Percentiles rank a stretch among this genome's conserved stretches.
phyloP scores from a whole-genome alignment of 2,888 invertebrate species.

The Heliconius erato region DNA sequence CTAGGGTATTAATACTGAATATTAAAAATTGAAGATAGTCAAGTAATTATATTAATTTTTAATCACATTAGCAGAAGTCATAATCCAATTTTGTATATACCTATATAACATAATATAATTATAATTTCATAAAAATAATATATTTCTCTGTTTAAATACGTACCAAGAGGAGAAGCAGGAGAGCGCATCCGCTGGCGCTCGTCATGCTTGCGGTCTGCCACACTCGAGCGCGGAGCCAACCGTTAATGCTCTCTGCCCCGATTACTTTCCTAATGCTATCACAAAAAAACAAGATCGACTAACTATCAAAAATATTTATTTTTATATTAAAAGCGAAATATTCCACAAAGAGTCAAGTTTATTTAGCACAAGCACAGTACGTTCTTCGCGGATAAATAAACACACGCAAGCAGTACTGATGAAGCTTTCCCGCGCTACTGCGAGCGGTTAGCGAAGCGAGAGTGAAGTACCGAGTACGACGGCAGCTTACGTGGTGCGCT shows the following conservation, averaged over 20 bases:
- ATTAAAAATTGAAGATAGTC: no score
- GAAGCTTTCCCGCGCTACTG: conserved; percentile 56
- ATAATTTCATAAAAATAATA: not conserved
- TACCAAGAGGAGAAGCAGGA: conserved; percentile 79
- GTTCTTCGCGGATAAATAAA: conserved; percentile 29
- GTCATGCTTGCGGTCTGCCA: conserved; percentile 85
- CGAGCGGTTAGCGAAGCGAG: conserved; percentile 42
- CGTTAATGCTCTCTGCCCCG: conserved; percentile 86
- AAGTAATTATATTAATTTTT: no score
- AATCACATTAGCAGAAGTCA: no score
- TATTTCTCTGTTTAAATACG: conserved; percentile 57
- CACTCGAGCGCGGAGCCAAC: conserved; percentile 85
- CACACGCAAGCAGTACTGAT: conserved; percentile 37
- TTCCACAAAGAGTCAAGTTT: conserved; percentile 12
- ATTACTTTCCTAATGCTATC: conserved; percentile 79
- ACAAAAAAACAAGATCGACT: conserved; percentile 67
- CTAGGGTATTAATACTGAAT: no score
- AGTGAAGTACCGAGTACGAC: conserved; percentile 31
- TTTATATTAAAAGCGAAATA: conserved; percentile 40
- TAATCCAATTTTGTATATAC: no score
- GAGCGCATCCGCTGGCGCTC: conserved; percentile 79
- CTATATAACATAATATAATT: no score
- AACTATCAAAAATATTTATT: conserved; percentile 50
- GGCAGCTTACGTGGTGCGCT: conserved; percentile 71
- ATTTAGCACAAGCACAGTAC: conserved; percentile 54